Conservation (phyloP, 2,113 vertebrate genomes). For the Arenaria interpres region DNA sequence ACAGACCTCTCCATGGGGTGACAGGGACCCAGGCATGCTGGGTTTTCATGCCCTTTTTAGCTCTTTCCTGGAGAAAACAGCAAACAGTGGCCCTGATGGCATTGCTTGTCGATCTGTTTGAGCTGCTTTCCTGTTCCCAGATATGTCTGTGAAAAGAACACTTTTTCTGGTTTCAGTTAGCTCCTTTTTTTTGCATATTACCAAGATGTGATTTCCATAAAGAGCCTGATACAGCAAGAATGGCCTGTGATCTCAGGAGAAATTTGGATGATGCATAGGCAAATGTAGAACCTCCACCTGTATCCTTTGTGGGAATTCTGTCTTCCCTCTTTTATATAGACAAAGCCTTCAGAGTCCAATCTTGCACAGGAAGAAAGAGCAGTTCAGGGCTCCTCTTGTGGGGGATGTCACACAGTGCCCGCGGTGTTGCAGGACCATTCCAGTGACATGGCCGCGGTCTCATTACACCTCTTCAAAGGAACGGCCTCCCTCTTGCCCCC, state of each 20-base stretch:
- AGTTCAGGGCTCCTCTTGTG: too few species aligned
- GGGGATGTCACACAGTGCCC: too few species aligned
- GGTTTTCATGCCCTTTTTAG: background rate
- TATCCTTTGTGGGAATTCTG: background rate
- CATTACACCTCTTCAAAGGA: too few species aligned
- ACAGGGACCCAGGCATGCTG: background rate
- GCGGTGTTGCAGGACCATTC: too few species aligned
- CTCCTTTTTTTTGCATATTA: background rate
- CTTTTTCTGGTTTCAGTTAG: background rate
- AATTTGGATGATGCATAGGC: background rate
- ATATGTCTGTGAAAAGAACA: background rate
- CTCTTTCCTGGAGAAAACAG: background rate
- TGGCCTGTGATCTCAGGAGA: background rate
- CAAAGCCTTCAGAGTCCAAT: background rate
- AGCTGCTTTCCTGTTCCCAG: background rate
- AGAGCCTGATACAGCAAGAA: background rate
- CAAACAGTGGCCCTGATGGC: background rate
- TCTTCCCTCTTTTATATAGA: background rate
- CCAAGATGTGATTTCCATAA: background rate
- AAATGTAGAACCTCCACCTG: background rate
- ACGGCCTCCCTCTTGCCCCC: too few species aligned
- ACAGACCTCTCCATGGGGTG: rapidly evolving
- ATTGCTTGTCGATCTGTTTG: rapidly evolving
- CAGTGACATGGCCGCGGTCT: too few species aligned
- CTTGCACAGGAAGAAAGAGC: background rate